A percentile compares a stretch with the other conserved stretches of the same genome.
Evolutionary conservation across 2,797 vertebrate species (phyloP).

Genomic region (Enteromius fasciolatus): DNA sequence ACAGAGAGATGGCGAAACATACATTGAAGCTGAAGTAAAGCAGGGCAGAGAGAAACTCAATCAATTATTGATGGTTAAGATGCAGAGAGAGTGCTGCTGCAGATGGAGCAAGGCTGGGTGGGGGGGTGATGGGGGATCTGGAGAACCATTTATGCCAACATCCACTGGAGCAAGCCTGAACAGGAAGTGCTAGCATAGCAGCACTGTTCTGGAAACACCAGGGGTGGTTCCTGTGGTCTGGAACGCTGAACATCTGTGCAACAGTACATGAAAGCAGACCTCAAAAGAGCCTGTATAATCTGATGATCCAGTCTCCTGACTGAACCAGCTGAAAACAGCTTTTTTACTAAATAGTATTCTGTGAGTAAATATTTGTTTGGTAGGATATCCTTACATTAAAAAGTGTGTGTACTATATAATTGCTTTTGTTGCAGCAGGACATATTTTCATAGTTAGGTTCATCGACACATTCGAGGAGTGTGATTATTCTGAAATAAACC

Average conservation of each 20-base stretch:
- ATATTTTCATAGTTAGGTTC: slow-evolving; percentile 26
- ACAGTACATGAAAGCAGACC: slow-evolving; percentile 1
- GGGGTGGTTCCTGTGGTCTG: slow-evolving; percentile 14
- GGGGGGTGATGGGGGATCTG: slow-evolving; percentile 6
- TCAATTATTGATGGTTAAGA: slow-evolving; percentile 82
- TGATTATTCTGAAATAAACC: slow-evolving; percentile 34
- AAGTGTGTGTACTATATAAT: slow-evolving; percentile 12
- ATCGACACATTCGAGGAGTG: slow-evolving; percentile 20
- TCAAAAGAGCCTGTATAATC: neutral
- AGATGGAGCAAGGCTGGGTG: slow-evolving; percentile 33
- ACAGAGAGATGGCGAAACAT: slow-evolving; percentile 71
- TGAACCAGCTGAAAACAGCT: neutral
- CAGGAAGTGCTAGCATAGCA: slow-evolving; percentile 5
- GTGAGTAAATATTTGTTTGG: neutral
- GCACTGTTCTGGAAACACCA: slow-evolving; percentile 14
- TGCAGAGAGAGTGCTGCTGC: slow-evolving; percentile 68
- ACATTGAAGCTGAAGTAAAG: slow-evolving; percentile 66
- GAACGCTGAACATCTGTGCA: slow-evolving; percentile 2
- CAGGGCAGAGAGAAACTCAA: slow-evolving; percentile 64
- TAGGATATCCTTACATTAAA: neutral
- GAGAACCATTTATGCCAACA: slow-evolving; percentile 49
- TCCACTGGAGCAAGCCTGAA: slow-evolving; percentile 21
- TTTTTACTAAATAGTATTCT: neutral
- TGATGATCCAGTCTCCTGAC: neutral
- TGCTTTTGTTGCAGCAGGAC: slow-evolving; percentile 25